phyloP scores from a whole-genome alignment of 53 echinoderm and acorn worm genomes.

The Mesocentrotus franciscanus region DNA sequence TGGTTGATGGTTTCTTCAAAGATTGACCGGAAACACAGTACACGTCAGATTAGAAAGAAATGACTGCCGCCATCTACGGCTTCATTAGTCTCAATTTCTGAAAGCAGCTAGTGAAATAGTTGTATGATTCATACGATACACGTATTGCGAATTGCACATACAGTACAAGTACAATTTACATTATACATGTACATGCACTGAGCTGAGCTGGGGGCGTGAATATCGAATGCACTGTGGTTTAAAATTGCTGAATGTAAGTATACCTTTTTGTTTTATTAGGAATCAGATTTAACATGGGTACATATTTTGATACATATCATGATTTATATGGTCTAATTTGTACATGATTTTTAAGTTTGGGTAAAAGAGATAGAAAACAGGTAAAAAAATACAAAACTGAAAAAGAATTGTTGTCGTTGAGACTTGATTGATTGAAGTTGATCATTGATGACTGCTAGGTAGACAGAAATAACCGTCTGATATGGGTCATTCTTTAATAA shows the following conservation, averaged over 20 bases:
- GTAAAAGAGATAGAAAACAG: too few relatives aligned
- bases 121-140: background rate
- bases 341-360: too few relatives aligned
- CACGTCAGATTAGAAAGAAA: conserved; percentile 1
- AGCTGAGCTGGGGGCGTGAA: background rate
- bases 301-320: background rate
- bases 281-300: background rate
- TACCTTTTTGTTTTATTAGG: background rate
- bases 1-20: background rate
- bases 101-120: conserved; percentile 12
- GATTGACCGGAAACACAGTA: conserved; percentile 25
- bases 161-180: too few relatives aligned
- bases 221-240: background rate
- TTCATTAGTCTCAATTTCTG: background rate
- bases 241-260: background rate
- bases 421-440: too few relatives aligned
- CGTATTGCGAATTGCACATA: background rate
- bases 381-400: too few relatives aligned
- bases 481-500: too few relatives aligned
- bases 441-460: too few relatives aligned
- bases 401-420: too few relatives aligned
- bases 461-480: too few relatives aligned
- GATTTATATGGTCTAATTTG: too few relatives aligned
- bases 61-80: background rate
- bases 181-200: background rate